Base-by-base conservation (phyloP, 2,888 invertebrate genomes). In the Syrista parreyssii region DNA sequence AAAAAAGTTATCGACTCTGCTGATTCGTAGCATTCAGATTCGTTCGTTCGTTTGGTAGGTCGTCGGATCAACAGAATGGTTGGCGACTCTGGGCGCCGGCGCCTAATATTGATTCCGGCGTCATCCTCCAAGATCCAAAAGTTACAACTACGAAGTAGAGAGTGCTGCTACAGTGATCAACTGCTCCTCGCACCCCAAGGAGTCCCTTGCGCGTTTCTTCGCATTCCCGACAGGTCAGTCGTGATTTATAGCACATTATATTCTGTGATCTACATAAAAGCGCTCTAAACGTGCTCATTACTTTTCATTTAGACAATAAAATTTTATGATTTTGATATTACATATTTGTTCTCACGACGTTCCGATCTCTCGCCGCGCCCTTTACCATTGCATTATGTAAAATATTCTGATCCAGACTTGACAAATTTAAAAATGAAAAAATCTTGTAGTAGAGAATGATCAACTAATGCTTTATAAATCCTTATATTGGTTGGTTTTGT, bases 91-190 rank as follows among this genome's bases (percentile, higher is more conserved):
- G 81, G 82, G 89, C 89, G 88, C 89, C 89, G 88, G 89, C 88
- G 89, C 88, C 76, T 75, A 87, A 88, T 90, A 90, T 90, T 90
- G 90, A 90, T 90, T 90, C 87, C 81, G 83, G 81, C 36, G 78
- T 77, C 79, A 73, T 74, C 30, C 78, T 76, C 78, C 79, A 78
- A 79, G 79, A 81, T 80, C 86, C 85, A 85, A 88, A 90, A 87
- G 86, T 88, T 87, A 84, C 82, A 84, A 85, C 77, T 85, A 31
- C 84, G 83, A 83, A 84, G 84, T 87, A 88, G 88, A 89, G 88
- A 89, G 89, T 68, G 78, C 73, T 88, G 89, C 90, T 87, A 90
- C 89, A 89, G 90, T 90, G 87, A 88, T 86, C 79, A 86, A 86
- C 86, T 84, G 87, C 86, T 87, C 87, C 85, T 90, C 87, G 89